Evolutionary conservation across 1,140 invertebrate species (phyloP), one percentile per base, ranked within the genome.

Genomic region (Centruroides vittatus): DNA sequence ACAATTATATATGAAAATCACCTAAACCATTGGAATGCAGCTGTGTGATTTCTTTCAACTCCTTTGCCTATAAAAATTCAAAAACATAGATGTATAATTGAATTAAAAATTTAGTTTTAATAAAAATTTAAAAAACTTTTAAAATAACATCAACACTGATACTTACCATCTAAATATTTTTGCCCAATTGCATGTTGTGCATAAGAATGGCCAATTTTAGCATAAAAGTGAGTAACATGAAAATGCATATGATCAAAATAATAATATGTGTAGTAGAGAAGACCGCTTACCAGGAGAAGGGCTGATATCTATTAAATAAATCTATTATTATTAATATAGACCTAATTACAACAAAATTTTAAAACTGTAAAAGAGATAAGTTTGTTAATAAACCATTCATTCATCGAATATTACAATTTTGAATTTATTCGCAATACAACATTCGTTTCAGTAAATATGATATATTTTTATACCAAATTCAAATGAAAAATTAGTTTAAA

Each of bases 111-210:
- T 34, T 59, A 35, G 48, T 35, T 52, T 3, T 6, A 41, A 6
- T 41, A 6, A 41, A 34, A 10, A 53, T 54, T 5, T 8, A 13
- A 34, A 60, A 6, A 51, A 12, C 51, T 47, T 23, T 51, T 34
- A 34, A n/a, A 36, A 1, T 34, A 51, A 10, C n/a, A 51, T 12
- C 7, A 53, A 41, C 1, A 51, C 0, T 10, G 9, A 34, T 59
- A 54, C 62, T 67, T 70, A 76, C 79, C 78, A 65, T 78, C 70
- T 7, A 81, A 69, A 64, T 78, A 78, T 67, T 78, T 73, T 61
- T 81, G 77, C 52, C 74, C 80, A 23, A 80, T 67, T 35, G 76
- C 72, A 65, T 81, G 78, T 59, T 81, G 80, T 5, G 80, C 78
- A 50, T 74, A 69, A 9, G 73, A 58, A 68, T 78, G 77, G 4